Percentiles rank a stretch among this genome's conserved stretches.
Evolutionary conservation across 2,113 vertebrate species (phyloP).

Genomic region (Catharus fuscescens): DNA sequence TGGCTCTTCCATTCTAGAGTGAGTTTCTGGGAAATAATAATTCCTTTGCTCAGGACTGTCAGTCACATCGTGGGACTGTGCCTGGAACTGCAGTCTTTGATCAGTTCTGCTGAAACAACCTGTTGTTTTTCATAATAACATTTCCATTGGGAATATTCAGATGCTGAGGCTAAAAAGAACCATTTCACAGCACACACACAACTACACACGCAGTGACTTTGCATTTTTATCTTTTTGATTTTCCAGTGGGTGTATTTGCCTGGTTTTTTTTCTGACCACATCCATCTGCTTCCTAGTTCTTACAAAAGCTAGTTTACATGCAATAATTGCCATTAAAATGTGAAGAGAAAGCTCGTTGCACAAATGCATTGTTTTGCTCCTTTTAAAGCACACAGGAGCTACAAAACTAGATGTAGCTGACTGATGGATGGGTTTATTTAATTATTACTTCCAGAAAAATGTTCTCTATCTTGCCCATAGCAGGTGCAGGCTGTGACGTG

Average conservation of each 20-base stretch:
- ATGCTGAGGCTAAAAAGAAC: conserved; percentile 32
- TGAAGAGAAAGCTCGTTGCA: neutral
- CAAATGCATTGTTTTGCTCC: neutral
- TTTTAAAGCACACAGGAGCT: conserved; percentile 11
- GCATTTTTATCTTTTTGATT: conserved; percentile 67
- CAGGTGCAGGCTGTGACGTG: conserved; percentile 64
- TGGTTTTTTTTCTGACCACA: neutral
- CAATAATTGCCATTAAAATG: conserved; percentile 57
- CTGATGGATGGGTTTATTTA: conserved; percentile 35
- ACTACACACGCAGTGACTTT: conserved; percentile 51
- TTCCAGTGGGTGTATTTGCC: conserved; percentile 52
- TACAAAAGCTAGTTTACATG: conserved; percentile 41
- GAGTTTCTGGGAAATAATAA: neutral
- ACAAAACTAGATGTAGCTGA: neutral
- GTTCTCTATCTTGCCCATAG: conserved; percentile 40
- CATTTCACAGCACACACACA: conserved; percentile 21
- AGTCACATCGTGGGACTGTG: neutral
- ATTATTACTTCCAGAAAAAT: conserved; percentile 34
- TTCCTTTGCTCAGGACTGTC: neutral
- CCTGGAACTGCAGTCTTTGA: conserved; percentile 41
- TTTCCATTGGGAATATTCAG: conserved; percentile 57
- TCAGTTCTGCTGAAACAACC: conserved; percentile 53
- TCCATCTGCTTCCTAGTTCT: conserved; percentile 46
- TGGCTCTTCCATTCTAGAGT: neutral
- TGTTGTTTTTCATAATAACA: conserved; percentile 46